Percentiles rank a stretch among this genome's conserved stretches.
These are phyloP conservation scores for Mesocricetus auratus DNA, from an alignment of 2,113 vertebrate species.

Conservation along the genomic window DNA sequence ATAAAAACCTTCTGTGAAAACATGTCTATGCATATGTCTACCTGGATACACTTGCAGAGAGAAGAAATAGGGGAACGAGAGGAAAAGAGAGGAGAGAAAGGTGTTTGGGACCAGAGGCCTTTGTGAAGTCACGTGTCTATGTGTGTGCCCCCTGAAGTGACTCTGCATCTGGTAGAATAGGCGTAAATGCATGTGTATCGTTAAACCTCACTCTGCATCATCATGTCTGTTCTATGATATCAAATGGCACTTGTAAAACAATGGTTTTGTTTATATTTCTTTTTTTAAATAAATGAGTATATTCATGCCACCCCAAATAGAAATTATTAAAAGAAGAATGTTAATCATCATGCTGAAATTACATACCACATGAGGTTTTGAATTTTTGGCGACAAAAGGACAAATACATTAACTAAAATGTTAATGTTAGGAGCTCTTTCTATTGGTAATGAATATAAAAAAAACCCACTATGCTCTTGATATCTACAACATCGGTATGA, in stretches of 20 bases:
- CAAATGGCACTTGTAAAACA: not conserved
- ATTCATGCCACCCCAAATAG: not conserved
- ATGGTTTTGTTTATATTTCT: not conserved
- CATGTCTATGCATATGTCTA: not conserved
- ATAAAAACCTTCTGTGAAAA: conserved; percentile 28
- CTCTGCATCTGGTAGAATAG: not conserved
- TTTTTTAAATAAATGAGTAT: not conserved
- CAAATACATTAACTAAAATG: not conserved
- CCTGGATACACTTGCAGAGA: not conserved
- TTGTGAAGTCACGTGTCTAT: not conserved
- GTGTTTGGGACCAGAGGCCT: not conserved
- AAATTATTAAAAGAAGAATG: conserved; percentile 7
- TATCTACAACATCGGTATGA: not conserved
- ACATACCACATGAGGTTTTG: not conserved
- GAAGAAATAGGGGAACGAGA: not conserved
- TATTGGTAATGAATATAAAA: not conserved
- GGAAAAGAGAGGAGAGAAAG: not conserved
- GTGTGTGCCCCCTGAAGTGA: not conserved
- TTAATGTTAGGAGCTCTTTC: not conserved
- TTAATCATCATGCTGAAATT: not conserved
- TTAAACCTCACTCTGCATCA: not conserved
- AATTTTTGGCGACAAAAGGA: not conserved
- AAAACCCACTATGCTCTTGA: not conserved
- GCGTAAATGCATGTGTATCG: not conserved
- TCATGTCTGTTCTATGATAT: not conserved